Conservation (phyloP, 2,113 vertebrate species). For the Heterochromis multidens region DNA sequence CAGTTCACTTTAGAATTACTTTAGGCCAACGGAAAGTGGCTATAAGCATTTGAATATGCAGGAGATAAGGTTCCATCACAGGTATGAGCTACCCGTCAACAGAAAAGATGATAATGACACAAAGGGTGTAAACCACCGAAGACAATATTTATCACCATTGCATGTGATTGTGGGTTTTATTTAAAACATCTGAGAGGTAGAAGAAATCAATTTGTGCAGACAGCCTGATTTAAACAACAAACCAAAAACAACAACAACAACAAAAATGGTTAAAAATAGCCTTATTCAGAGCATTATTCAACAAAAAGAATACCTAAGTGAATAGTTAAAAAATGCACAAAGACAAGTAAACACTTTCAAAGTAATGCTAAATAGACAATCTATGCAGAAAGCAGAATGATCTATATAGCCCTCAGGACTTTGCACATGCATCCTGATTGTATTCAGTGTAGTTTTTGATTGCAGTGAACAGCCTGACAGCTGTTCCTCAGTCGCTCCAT, state of each 20-base stretch:
- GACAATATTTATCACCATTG: conserved; percentile 41
- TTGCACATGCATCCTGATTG: not conserved
- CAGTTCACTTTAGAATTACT: conserved; percentile 3
- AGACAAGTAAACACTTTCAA: conserved; percentile 4
- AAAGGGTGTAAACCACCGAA: conserved; percentile 23
- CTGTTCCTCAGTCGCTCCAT: conserved; percentile 30
- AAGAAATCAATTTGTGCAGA: conserved; percentile 24
- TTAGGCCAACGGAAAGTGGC: not conserved
- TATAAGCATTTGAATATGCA: not conserved
- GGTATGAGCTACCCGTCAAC: conserved; percentile 28
- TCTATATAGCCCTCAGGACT: conserved; percentile 2
- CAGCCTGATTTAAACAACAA: conserved; percentile 5
- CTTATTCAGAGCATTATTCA: conserved; percentile 14
- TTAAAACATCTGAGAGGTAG: conserved; percentile 24
- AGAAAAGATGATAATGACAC: conserved; percentile 33
- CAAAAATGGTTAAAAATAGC: conserved; percentile 22
- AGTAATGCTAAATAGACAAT: conserved; percentile 8
- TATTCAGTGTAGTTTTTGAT: conserved; percentile 1
- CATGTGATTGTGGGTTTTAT: conserved; percentile 38
- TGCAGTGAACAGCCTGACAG: conserved; percentile 33
- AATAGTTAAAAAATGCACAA: not conserved
- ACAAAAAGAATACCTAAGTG: not conserved
- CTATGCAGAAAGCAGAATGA: not conserved
- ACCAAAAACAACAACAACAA: conserved; percentile 20
- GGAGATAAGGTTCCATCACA: conserved; percentile 7